Conservation (phyloP, 2,797 vertebrate species). For the Dicrostonyx torquatus region DNA sequence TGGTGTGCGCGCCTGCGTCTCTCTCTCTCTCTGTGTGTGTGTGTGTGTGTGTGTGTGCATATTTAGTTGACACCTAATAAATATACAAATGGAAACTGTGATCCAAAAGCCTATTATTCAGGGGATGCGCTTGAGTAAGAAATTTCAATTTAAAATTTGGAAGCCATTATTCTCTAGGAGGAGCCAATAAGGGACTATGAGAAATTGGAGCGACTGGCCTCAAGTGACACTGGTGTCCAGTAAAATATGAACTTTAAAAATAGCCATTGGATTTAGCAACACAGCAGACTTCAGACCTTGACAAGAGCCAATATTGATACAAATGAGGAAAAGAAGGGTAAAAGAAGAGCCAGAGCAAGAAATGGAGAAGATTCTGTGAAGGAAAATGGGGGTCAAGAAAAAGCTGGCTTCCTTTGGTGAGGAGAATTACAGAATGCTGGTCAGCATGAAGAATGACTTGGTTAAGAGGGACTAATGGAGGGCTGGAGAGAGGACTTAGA, state of each 20-base stretch:
- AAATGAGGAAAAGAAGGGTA: not conserved
- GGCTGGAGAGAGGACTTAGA: no score
- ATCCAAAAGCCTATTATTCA: not conserved
- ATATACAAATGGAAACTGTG: not conserved
- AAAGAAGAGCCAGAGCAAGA: not conserved
- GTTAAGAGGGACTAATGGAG: not conserved
- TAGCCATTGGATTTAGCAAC: not conserved
- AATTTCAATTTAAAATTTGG: not conserved
- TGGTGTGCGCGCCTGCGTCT: no score
- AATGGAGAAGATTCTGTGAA: not conserved
- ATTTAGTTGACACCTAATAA: not conserved
- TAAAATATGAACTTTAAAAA: not conserved
- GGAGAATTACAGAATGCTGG: not conserved
- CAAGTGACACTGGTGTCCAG: not conserved
- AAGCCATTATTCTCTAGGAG: not conserved
- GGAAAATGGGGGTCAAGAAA: not conserved
- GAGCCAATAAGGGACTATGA: not conserved
- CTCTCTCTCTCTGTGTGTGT: not conserved
- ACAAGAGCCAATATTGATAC: not conserved
- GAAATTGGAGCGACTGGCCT: not conserved
- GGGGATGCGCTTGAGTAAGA: not conserved
- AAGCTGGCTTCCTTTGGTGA: not conserved
- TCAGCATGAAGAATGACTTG: not conserved
- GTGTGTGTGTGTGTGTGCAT: not conserved
- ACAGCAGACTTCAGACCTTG: not conserved